Evolutionary conservation across 2,113 vertebrate species (phyloP).

Genomic region (Melospiza melodia): DNA sequence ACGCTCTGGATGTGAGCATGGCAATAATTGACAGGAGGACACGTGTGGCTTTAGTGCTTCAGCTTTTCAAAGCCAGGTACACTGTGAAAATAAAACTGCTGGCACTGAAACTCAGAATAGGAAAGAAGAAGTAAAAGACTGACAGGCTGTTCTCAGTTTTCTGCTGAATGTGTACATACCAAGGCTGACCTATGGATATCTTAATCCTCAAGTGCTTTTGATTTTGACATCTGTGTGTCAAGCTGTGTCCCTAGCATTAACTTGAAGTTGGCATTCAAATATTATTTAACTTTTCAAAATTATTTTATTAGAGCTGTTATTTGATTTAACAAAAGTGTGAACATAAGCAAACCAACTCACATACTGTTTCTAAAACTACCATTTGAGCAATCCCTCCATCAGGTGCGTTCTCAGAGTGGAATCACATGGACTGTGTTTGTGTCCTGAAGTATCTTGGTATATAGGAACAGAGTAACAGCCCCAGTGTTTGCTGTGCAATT

Average conservation of each 20-base stretch:
- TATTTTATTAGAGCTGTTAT: background rate
- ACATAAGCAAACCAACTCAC: background rate
- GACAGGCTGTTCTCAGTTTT: background rate
- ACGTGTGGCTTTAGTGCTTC: background rate
- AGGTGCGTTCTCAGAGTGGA: background rate
- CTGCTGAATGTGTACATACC: background rate
- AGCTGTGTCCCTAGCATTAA: background rate
- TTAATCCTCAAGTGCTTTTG: background rate
- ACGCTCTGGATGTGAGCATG: accelerated
- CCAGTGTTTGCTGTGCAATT: background rate
- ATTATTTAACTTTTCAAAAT: background rate
- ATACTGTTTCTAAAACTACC: background rate
- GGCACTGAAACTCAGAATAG: background rate
- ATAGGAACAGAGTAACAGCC: background rate
- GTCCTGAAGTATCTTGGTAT: background rate
- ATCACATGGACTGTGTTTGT: background rate
- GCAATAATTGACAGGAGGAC: background rate
- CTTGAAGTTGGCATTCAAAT: accelerated
- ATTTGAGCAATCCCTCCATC: background rate
- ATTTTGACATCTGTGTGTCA: background rate
- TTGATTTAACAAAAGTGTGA: background rate
- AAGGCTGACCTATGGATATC: background rate
- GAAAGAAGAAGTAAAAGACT: background rate
- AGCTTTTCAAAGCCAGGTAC: background rate
- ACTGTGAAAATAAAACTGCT: background rate